A percentile compares a stretch with the other conserved stretches of the same genome.
phyloP scores from a whole-genome alignment of 2,888 invertebrate genomes.

The Caenorhabditis auriculariae region DNA sequence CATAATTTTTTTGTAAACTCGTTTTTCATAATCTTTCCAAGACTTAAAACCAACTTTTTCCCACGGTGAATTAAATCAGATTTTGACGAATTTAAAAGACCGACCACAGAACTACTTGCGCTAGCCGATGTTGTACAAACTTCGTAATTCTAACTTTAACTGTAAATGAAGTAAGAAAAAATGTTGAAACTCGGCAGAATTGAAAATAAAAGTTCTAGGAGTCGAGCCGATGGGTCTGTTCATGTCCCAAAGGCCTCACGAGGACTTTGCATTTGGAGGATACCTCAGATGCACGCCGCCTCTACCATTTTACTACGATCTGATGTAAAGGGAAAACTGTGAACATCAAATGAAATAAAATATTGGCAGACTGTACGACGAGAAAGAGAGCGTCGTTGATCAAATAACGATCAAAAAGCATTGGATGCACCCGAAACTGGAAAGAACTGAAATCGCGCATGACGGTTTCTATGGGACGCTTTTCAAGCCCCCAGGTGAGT shows the following conservation, averaged over 20 bases:
- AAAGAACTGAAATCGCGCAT: constrained; percentile 15
- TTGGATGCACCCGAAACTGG: constrained; percentile 38
- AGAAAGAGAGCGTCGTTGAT: constrained; percentile 8
- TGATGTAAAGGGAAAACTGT: constrained; percentile 11
- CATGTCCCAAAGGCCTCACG: constrained; percentile 19
- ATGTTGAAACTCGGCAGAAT: too few relatives aligned
- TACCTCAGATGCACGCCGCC: constrained; percentile 31
- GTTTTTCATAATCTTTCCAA: too few relatives aligned
- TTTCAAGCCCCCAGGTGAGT: constrained; percentile 34
- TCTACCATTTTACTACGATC: constrained; percentile 10
- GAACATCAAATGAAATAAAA: neutral
- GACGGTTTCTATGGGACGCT: constrained; percentile 26
- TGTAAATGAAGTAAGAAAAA: too few relatives aligned
- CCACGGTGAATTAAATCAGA: too few relatives aligned
- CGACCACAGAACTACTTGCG: too few relatives aligned
- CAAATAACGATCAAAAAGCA: constrained; percentile 30
- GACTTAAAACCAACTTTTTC: too few relatives aligned
- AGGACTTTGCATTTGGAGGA: constrained; percentile 33
- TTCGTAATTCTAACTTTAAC: too few relatives aligned
- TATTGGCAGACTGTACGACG: constrained; percentile 26
- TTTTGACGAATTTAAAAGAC: too few relatives aligned
- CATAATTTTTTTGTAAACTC: too few relatives aligned
- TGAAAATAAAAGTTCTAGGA: too few relatives aligned
- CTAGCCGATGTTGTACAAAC: too few relatives aligned
- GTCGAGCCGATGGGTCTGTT: constrained; percentile 32